Evolutionary conservation across 2,797 vertebrate species (phyloP).

Genomic region (Alcedo atthis): DNA sequence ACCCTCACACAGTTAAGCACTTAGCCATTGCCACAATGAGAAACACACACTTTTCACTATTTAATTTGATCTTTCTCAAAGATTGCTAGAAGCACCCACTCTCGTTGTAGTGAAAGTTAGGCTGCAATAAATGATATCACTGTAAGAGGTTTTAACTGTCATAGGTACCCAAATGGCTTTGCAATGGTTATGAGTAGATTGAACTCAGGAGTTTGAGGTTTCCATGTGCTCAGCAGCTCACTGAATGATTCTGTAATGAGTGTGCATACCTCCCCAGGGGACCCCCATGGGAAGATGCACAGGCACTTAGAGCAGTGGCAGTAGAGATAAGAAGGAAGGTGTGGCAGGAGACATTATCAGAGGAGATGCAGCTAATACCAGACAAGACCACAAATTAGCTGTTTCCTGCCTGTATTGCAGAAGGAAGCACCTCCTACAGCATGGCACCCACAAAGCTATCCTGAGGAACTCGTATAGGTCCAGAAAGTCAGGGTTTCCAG

Average conservation of each 20-base stretch:
- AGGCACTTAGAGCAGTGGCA: neutral
- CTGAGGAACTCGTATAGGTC: neutral
- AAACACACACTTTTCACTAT: conserved; percentile 34
- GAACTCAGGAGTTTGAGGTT: conserved; percentile 62
- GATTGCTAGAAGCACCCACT: conserved; percentile 61
- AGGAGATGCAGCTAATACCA: neutral
- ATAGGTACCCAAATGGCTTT: conserved; percentile 70
- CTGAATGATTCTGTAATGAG: conserved; percentile 65
- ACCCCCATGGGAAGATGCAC: conserved; percentile 5
- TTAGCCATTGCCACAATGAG: neutral
- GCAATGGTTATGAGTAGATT: conserved; percentile 68
- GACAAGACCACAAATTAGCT: neutral
- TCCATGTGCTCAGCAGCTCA: conserved; percentile 37
- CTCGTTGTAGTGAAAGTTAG: conserved; percentile 35
- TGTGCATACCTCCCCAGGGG: conserved; percentile 7
- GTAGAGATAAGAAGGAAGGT: neutral
- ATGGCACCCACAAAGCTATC: neutral
- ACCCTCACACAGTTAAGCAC: neutral
- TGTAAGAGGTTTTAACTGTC: conserved; percentile 68
- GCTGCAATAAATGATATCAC: conserved; percentile 65
- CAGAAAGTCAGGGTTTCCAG: neutral
- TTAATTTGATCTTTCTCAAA: conserved; percentile 59
- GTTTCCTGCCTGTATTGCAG: neutral
- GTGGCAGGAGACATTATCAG: neutral
- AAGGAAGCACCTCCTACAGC: neutral